Evolutionary conservation across 1,140 invertebrate species (phyloP).

Genomic region (Proctacanthus coquilletti): DNA sequence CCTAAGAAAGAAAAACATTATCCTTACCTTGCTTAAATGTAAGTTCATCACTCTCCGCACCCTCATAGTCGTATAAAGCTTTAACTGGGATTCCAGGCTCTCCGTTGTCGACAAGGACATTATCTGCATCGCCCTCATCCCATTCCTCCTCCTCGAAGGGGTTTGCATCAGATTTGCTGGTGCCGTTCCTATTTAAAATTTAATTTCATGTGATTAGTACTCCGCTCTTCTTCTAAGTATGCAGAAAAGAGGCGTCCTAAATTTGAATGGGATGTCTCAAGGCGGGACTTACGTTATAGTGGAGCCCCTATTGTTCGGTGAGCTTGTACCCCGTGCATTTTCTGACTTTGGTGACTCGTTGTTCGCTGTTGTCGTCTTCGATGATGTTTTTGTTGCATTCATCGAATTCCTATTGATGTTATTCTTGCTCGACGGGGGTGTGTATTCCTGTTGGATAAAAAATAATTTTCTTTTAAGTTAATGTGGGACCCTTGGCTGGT

Average conservation of each 20-base stretch:
- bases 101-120: constrained; percentile 75
- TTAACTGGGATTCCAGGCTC: constrained; percentile 85
- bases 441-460: constrained; percentile 29
- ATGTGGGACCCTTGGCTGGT: not conserved
- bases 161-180: constrained; percentile 49
- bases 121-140: constrained; percentile 65
- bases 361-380: constrained; percentile 19
- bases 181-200: constrained; percentile 35
- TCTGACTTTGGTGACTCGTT: constrained; percentile 14
- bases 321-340: constrained; percentile 10
- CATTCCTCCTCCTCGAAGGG: constrained; percentile 65
- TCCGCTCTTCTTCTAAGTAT: not conserved
- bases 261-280: too few species aligned
- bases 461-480: not conserved
- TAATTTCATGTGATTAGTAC: constrained; percentile 9
- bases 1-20: constrained; percentile 43
- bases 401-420: constrained; percentile 22
- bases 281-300: constrained; percentile 37
- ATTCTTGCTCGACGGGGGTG: constrained; percentile 24
- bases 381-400: constrained; percentile 22
- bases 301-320: constrained; percentile 27
- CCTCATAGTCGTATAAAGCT: constrained; percentile 92
- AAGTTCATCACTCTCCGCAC: constrained; percentile 91
- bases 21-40: constrained; percentile 87
- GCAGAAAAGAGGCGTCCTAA: not conserved